phyloP scores from a whole-genome alignment of 1,140 invertebrate species.

The Euschistus heros region DNA sequence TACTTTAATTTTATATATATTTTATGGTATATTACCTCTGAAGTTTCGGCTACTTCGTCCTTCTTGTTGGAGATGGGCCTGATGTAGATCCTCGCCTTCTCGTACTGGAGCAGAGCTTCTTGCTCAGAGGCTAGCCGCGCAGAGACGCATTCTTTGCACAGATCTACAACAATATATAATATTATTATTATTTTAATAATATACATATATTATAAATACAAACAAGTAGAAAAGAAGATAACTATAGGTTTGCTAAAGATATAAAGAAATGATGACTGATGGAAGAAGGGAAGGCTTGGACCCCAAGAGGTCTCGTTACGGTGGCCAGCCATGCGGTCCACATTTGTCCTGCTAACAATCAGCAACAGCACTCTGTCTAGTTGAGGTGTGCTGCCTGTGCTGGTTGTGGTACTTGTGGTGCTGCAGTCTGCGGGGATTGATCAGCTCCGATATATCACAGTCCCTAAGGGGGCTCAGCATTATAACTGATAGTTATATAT shows the following conservation, averaged over 20 bases:
- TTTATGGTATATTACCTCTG: neutral
- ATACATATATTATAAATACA: neutral
- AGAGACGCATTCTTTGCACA: constrained; percentile 29
- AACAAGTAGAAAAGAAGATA: neutral
- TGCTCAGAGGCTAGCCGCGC: constrained; percentile 26
- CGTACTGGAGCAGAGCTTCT: constrained; percentile 29
- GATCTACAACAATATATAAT: constrained; percentile 28
- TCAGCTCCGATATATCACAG: too few species aligned
- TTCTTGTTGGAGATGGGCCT: constrained; percentile 12
- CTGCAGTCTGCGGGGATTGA: too few species aligned
- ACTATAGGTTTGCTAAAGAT: neutral
- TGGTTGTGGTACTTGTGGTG: too few species aligned
- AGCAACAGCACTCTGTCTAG: too few species aligned
- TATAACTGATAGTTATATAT: too few species aligned
- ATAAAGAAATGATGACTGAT: too few species aligned
- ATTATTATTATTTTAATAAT: too few species aligned
- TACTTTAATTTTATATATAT: too few species aligned
- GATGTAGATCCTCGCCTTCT: constrained; percentile 29
- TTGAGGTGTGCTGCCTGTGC: too few species aligned
- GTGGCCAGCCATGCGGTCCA: neutral
- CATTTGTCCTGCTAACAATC: too few species aligned
- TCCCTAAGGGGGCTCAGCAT: too few species aligned
- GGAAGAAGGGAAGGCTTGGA: too few species aligned
- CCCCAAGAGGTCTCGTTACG: constrained; percentile 15
- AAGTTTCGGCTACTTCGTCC: neutral